phyloP scores from a whole-genome alignment of 2,888 invertebrate genomes.

The Morpho achilles region DNA sequence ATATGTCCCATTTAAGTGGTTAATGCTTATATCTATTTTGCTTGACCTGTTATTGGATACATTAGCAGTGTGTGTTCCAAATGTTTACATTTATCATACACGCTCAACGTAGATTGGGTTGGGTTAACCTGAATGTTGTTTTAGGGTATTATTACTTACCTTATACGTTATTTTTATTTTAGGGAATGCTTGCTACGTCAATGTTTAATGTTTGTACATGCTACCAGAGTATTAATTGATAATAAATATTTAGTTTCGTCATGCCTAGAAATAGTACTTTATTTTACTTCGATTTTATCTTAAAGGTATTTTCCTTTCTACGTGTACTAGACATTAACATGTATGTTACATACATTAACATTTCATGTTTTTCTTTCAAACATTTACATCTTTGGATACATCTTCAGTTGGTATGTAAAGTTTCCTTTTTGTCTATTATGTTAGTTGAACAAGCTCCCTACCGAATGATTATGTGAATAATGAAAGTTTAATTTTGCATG shows the following conservation, averaged over 20 bases:
- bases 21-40: constrained; percentile 13
- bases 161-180: constrained; percentile 1
- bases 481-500: constrained; percentile 41
- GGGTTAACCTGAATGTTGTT: constrained; percentile 5
- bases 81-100: constrained; percentile 9
- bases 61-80: constrained; percentile 16
- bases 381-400: constrained; percentile 62
- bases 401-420: constrained; percentile 72
- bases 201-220: constrained; percentile 13
- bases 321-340: neutral
- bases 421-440: constrained; percentile 35
- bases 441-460: constrained; percentile 49
- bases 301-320: too few species aligned
- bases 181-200: constrained; percentile 10
- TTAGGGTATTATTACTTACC: constrained; percentile 8
- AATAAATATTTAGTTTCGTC: constrained; percentile 3
- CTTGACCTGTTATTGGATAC: constrained; percentile 15
- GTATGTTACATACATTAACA: constrained; percentile 37
- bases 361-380: constrained; percentile 66
- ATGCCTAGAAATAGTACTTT: neutral
- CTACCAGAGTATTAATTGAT: neutral
- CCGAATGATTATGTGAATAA: constrained; percentile 10
- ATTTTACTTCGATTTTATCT: neutral
- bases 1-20: constrained; percentile 14
- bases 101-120: constrained; percentile 1